Base-by-base conservation (phyloP, 1,140 invertebrate genomes). In the Drosophila nasuta region DNA sequence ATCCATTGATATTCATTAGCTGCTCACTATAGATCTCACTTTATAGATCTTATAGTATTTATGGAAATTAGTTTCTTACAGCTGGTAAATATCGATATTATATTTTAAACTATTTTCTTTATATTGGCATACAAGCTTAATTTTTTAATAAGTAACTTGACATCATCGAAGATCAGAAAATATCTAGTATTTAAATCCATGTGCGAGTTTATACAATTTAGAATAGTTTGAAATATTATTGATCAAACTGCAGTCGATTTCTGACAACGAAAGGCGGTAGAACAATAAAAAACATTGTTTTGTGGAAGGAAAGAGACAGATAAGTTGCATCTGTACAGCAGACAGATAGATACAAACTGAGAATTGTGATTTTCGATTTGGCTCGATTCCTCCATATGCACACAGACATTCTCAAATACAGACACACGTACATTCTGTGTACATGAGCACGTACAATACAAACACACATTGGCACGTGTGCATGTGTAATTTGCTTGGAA, bases 401-500 rank as follows among this genome's bases (percentile, higher is more conserved):
- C n/a, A 41, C 38, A 41, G 2, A 8, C 38, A 41, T 33, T 33
- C 30, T 33, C 7, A 33, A 6, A 38, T 7, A 43, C 41, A 43
- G n/a, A 43, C 41, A 43, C 5, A 13, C 3, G n/a, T 1, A 43
- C 41, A 41, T 41, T 41, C 38, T 41, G 11, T 41, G 41, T 43
- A 43, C 41, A 43, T 43, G 41, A 13, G 41, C n/a, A 43, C n/a
- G 41, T 43, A n/a, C 41, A n/a, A 43, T 43, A n/a, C 41, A 43
- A 43, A 43, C 41, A 13, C 41, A 43, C 41, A 13, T 43, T 13
- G 41, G 41, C 41, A 43, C 41, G 41, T 43, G 41, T 43, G 41
- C 41, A 43, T 43, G 41, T 43, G 41, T 43, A 43, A 43, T 43
- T n/a, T 43, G 41, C 41, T 43, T 43, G n/a, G n/a, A n/a, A 43